Base-by-base conservation (phyloP, 1,140 invertebrate species). In the Papilio polytes region DNA sequence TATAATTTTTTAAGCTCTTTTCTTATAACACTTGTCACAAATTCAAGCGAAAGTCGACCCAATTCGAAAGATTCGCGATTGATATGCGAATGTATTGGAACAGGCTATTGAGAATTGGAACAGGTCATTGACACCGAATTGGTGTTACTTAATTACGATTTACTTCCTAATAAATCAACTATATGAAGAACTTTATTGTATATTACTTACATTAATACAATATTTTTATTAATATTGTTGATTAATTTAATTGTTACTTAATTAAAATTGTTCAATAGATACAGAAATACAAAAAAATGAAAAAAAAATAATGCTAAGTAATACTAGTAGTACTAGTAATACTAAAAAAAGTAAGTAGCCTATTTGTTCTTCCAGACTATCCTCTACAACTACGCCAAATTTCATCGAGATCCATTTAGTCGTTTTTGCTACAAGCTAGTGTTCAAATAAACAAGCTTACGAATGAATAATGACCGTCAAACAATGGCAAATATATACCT, bases 401-500 rank as follows among this genome's bases (percentile, higher is more conserved):
- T 36, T 36, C 36, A 3, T 36, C 3, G 36, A 36, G 36, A 36
- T 36, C 36, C 1, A 6, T 36, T 36, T 6, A 36, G 36, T 6
- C 36, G 1, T 36, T 36, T 36, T 3, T 1, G 36, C 36, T 48
- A 48, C 46, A 48, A 26, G 26, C 26, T 26, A 26, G 26, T 26
- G 0, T 26, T 10, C 20, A 22, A 15, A 31, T 10, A 22, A 44
- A 44, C 66, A 22, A 53, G 4, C 18, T 10, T 7, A 48, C 22
- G 18, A 36, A 46, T 46, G 72, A 12, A 6, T n/a, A n/a, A 59
- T 13, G 46, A 13, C 46, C 1, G n/a, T 74, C 15, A 48, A 15
- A 80, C 56, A 48, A 44, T 15, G 31, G 59, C 72, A 78, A 74
- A 70, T 74, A 48, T 77, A 77, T 77, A 76, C n/a, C 44, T 51